These are phyloP conservation scores for Sarcophaga variegata DNA, from an alignment of 2,888 invertebrate genomes.

Conservation along the genomic window DNA sequence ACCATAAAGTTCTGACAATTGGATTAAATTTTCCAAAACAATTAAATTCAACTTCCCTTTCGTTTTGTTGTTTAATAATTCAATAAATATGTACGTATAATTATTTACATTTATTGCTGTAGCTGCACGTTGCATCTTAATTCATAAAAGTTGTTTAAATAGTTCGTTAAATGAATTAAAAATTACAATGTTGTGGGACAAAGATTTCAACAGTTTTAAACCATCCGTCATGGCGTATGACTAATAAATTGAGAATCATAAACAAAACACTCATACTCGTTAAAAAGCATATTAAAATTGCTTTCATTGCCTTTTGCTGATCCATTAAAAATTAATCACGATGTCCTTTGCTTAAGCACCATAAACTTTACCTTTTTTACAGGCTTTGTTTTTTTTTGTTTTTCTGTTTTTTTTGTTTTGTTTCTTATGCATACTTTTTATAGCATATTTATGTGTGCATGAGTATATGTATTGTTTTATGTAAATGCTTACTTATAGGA, in stretches of 20 bases:
- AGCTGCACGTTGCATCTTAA: no score
- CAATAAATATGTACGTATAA: no score
- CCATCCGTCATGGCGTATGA: background rate
- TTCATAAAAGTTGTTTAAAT: no score
- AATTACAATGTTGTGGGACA: no score
- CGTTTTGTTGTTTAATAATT: no score
- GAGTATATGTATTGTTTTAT: conserved; percentile 23
- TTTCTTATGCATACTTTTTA: background rate
- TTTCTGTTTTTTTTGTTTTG: no score
- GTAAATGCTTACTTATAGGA: conserved; percentile 11
- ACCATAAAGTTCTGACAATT: no score
- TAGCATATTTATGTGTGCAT: conserved; percentile 22
- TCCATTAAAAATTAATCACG: conserved; percentile 57
- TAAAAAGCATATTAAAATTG: conserved; percentile 9
- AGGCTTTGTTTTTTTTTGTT: background rate
- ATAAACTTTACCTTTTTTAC: conserved; percentile 26
- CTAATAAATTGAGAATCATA: background rate
- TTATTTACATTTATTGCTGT: no score
- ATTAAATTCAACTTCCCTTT: no score
- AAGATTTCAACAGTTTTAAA: background rate
- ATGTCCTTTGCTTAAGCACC: conserved; percentile 53
- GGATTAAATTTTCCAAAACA: no score
- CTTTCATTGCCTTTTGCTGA: conserved; percentile 38
- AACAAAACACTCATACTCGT: background rate
- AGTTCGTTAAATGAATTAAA: no score